Percentiles rank a stretch among this genome's conserved stretches.
Conservation (phyloP, 2,113 vertebrate genomes). For the Morone saxatilis region DNA sequence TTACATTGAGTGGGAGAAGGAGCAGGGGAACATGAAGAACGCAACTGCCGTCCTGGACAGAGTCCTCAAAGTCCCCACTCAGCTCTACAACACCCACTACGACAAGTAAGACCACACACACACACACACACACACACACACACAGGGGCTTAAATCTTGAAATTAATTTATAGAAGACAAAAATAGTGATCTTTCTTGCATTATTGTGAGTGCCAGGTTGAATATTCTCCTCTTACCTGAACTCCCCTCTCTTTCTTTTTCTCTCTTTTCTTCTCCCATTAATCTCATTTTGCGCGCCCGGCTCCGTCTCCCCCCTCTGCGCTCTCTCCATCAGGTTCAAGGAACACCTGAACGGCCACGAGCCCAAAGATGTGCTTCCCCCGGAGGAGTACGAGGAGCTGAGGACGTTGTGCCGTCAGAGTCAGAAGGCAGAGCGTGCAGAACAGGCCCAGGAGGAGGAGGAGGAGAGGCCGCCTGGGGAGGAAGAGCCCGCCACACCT, state of each 20-base stretch:
- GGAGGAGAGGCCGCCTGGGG: slow-evolving; percentile 84
- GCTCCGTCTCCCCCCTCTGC: neutral
- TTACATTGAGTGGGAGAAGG: slow-evolving; percentile 89
- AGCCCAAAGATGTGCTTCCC: slow-evolving; percentile 82
- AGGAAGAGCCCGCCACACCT: slow-evolving; percentile 79
- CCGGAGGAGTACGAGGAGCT: slow-evolving; percentile 85
- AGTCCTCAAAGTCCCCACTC: slow-evolving; percentile 86
- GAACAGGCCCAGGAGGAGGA: slow-evolving; percentile 80
- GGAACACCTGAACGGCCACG: slow-evolving; percentile 79
- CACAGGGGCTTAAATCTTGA: no score
- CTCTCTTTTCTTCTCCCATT: neutral
- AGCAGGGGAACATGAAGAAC: slow-evolving; percentile 83
- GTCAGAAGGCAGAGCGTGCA: slow-evolving; percentile 77
- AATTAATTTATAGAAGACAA: no score
- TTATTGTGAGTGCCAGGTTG: neutral
- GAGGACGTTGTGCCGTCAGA: slow-evolving; percentile 78
- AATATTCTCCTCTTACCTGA: neutral
- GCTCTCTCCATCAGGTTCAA: slow-evolving; percentile 82
- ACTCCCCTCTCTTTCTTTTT: neutral
- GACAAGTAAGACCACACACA: slow-evolving; percentile 83
- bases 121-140: slow-evolving; percentile 5
- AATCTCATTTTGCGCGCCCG: neutral
- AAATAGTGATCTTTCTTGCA: neutral
- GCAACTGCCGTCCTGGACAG: slow-evolving; percentile 84
- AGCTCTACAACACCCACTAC: slow-evolving; percentile 89